These are phyloP conservation scores for Pollachius pollachius DNA, from an alignment of 2,113 vertebrate genomes.

Conservation along the genomic window DNA sequence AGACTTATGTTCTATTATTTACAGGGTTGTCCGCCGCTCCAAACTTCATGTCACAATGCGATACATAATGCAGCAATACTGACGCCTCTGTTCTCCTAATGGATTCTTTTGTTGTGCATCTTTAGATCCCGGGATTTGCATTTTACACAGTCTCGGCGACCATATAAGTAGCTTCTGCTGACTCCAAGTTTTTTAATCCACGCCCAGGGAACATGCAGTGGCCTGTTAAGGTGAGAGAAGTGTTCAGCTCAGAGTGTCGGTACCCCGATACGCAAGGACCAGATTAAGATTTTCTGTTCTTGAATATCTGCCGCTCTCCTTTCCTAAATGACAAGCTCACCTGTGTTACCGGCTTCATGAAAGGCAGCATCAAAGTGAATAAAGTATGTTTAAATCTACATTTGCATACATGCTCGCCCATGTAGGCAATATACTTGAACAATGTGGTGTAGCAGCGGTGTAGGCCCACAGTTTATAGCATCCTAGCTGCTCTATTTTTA, in stretches of 20 bases:
- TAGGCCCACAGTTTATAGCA: no score
- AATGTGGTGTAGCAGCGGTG: no score
- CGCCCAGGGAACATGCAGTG: slow-evolving; percentile 40
- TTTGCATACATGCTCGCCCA: not conserved
- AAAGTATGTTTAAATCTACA: not conserved
- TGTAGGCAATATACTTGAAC: no score
- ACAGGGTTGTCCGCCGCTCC: no score
- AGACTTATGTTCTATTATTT: no score
- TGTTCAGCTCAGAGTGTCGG: slow-evolving; percentile 30
- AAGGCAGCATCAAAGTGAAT: slow-evolving; percentile 43
- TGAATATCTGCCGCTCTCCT: slow-evolving; percentile 41
- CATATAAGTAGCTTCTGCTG: slow-evolving; percentile 40
- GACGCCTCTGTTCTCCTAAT: no score
- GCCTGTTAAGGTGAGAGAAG: slow-evolving; percentile 46
- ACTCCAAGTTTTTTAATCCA: slow-evolving; percentile 21
- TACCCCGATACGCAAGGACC: slow-evolving; percentile 47
- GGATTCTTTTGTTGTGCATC: no score
- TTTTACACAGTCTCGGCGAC: not conserved
- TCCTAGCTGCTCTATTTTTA: no score
- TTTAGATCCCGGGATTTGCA: no score
- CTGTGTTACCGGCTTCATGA: slow-evolving; percentile 26
- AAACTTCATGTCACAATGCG: no score
- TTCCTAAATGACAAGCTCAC: slow-evolving; percentile 28
- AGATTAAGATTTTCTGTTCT: not conserved
- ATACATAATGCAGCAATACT: no score